These are phyloP conservation scores for Rhynchomys soricoides DNA, from an alignment of 2,113 vertebrate genomes.

Conservation along the genomic window DNA sequence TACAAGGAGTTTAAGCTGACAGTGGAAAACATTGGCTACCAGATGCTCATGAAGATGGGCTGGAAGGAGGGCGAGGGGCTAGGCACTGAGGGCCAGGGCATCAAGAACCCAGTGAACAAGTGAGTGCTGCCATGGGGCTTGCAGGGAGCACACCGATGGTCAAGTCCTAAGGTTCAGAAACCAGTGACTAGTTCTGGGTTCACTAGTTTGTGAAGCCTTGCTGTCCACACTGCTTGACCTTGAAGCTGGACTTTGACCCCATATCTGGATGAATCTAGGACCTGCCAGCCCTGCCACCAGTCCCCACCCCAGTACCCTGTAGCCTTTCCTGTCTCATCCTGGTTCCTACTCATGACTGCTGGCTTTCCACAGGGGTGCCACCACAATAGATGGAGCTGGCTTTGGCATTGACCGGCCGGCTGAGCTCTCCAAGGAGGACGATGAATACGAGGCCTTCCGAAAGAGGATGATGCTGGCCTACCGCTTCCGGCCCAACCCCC, in stretches of 20 bases:
- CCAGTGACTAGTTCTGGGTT: background rate
- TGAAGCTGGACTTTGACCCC: background rate
- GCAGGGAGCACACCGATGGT: background rate
- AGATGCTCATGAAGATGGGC: constrained; percentile 99
- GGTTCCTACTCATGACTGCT: background rate
- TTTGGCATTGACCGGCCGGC: constrained; percentile 96
- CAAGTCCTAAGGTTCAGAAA: background rate
- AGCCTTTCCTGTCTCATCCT: background rate
- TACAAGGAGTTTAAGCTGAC: constrained; percentile 99
- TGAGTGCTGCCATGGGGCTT: constrained; percentile 77
- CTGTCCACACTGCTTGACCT: background rate
- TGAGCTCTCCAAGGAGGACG: constrained; percentile 91
- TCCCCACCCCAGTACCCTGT: background rate
- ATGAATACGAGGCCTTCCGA: constrained; percentile 97
- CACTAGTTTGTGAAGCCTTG: background rate
- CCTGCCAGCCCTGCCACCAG: background rate
- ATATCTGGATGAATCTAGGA: background rate
- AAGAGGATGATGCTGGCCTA: constrained; percentile 99
- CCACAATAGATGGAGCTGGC: constrained; percentile 92
- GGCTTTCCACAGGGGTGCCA: constrained; percentile 87
- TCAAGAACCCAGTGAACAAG: constrained; percentile 97
- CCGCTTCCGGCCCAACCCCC: constrained; percentile 96
- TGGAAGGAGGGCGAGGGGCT: constrained; percentile 99
- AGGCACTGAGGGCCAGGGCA: constrained; percentile 94
- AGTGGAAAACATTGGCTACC: constrained; percentile 98